phyloP scores from a whole-genome alignment of 2,888 invertebrate genomes.

The Axea sp. region DNA sequence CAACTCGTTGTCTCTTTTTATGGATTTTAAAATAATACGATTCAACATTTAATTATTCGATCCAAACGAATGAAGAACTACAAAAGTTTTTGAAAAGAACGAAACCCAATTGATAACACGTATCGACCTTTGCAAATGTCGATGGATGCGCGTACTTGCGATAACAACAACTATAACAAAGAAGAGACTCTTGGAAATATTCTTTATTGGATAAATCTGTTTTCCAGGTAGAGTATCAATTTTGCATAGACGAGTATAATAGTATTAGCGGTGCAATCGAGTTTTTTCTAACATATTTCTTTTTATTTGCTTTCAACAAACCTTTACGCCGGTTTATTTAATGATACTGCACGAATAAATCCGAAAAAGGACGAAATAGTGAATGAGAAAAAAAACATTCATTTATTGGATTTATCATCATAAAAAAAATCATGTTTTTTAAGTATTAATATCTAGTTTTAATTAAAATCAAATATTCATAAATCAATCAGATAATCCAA shows the following conservation, averaged over 20 bases:
- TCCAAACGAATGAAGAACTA: not conserved
- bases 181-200: slow-evolving; percentile 26
- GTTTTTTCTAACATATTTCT: slow-evolving; percentile 9
- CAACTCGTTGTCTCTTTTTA: too few relatives aligned
- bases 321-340: slow-evolving; percentile 38
- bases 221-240: slow-evolving; percentile 40
- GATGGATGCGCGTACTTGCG: slow-evolving; percentile 22
- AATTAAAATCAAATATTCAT: too few relatives aligned
- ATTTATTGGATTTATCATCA: too few relatives aligned
- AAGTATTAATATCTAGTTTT: too few relatives aligned
- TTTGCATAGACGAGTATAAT: slow-evolving; percentile 41
- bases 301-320: slow-evolving; percentile 24
- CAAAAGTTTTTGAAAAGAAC: slow-evolving; percentile 3
- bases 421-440: too few relatives aligned
- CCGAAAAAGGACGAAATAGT: too few relatives aligned
- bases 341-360: slow-evolving; percentile 31
- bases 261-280: slow-evolving; percentile 26
- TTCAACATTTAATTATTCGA: slow-evolving; percentile 1
- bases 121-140: slow-evolving; percentile 11
- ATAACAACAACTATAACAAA: slow-evolving; percentile 33
- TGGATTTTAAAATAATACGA: not conserved
- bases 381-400: too few relatives aligned
- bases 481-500: too few relatives aligned
- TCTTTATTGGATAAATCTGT: slow-evolving; percentile 47
- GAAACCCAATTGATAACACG: slow-evolving; percentile 7